Percentiles rank a stretch among this genome's conserved stretches.
Evolutionary conservation across 2,888 invertebrate genomes (phyloP).

Genomic region (Coelopa pilipes): DNA sequence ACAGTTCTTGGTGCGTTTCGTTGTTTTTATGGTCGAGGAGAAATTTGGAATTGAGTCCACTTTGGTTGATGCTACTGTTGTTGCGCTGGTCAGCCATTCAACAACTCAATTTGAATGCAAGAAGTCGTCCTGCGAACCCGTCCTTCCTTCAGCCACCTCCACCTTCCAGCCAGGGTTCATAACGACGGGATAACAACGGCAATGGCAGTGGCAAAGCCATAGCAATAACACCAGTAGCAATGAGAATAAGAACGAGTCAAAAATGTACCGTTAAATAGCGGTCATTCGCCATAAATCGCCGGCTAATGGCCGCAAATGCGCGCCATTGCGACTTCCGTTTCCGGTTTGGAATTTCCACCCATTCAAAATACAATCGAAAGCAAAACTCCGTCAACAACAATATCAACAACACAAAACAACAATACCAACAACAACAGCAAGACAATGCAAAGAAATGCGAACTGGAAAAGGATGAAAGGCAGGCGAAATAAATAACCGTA

Average conservation of each 20-base stretch:
- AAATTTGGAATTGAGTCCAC: too few relatives aligned
- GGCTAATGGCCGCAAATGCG: slow-evolving; percentile 20
- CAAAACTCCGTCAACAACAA: not conserved
- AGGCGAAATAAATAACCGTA: not conserved
- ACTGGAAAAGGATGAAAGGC: not conserved
- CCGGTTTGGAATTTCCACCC: slow-evolving; percentile 2
- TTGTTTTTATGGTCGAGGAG: too few relatives aligned
- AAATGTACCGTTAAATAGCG: slow-evolving; percentile 23
- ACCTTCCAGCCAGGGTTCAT: too few relatives aligned
- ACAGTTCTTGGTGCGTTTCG: too few relatives aligned
- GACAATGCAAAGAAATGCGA: not conserved
- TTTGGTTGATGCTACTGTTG: too few relatives aligned
- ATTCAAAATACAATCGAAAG: not conserved
- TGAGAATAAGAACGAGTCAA: not conserved
- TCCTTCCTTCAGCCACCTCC: too few relatives aligned
- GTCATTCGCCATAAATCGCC: slow-evolving; percentile 33
- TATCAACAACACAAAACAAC: not conserved
- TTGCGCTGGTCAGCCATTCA: too few relatives aligned
- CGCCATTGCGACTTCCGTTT: slow-evolving; percentile 28
- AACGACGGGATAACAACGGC: not conserved
- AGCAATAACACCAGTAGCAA: not conserved
- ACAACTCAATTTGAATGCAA: too few relatives aligned
- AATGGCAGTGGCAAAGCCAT: not conserved
- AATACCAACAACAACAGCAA: not conserved
- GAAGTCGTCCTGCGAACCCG: too few relatives aligned